Percentiles rank a stretch among this genome's conserved stretches.
These are phyloP conservation scores for Cepaea hortensis DNA, from an alignment of 2,888 invertebrate genomes.

Conservation along the genomic window DNA sequence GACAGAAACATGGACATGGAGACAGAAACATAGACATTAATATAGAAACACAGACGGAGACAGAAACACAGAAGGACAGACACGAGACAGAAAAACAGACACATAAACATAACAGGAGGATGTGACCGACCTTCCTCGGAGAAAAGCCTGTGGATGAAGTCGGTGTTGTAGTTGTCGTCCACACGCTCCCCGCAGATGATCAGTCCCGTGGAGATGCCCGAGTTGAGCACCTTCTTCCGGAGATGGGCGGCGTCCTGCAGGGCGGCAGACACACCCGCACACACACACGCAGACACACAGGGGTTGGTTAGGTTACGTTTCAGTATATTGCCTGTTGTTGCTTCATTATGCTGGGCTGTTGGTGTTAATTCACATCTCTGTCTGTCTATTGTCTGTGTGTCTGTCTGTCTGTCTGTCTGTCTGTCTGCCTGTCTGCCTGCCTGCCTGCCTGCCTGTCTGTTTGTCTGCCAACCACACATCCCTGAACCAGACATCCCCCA, in stretches of 20 bases:
- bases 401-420: too few relatives aligned
- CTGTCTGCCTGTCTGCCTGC: too few relatives aligned
- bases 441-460: too few relatives aligned
- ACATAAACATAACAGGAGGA: not conserved
- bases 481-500: too few relatives aligned
- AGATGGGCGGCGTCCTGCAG: conserved; percentile 22
- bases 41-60: not conserved
- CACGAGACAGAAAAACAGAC: not conserved
- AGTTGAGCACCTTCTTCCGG: conserved; percentile 28
- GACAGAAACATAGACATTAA: not conserved
- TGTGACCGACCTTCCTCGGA: conserved; percentile 33
- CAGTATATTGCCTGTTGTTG: too few relatives aligned
- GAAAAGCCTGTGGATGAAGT: conserved; percentile 37
- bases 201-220: conserved; percentile 8
- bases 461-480: too few relatives aligned
- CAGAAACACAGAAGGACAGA: not conserved
- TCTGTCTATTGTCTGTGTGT: too few relatives aligned
- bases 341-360: too few relatives aligned
- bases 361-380: too few relatives aligned
- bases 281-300: too few relatives aligned
- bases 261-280: too few relatives aligned
- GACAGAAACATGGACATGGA: not conserved
- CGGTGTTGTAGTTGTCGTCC: conserved; percentile 29
- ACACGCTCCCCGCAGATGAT: conserved; percentile 2
- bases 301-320: too few relatives aligned